Percentiles rank a stretch among this genome's conserved stretches.
Evolutionary conservation across 2,797 vertebrate species (phyloP).

Genomic region (Valencia hispanica): DNA sequence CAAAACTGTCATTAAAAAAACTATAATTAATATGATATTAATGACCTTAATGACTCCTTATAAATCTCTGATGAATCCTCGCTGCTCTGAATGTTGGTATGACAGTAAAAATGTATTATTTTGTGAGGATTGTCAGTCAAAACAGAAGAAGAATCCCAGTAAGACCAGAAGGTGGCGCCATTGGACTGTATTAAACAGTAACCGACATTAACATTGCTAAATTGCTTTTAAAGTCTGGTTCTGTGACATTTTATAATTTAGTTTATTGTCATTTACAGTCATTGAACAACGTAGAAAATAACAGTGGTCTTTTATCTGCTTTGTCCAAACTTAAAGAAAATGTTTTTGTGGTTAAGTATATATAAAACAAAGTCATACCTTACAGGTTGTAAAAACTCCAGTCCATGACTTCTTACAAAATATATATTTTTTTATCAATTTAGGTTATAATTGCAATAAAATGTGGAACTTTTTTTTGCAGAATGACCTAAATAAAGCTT

Average conservation of each 20-base stretch:
- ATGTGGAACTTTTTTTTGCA: too few species aligned
- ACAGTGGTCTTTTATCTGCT: not conserved
- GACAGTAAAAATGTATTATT: not conserved
- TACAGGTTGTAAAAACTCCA: too few species aligned
- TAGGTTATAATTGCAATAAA: not conserved
- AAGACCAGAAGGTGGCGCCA: conserved; percentile 57
- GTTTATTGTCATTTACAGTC: not conserved
- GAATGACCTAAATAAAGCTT: not conserved
- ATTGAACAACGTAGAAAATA: not conserved
- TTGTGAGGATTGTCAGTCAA: not conserved
- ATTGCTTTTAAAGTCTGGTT: not conserved
- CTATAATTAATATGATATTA: not conserved
- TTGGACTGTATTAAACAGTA: conserved; percentile 14
- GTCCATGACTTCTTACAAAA: not conserved
- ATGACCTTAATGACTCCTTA: not conserved
- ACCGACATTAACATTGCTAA: not conserved
- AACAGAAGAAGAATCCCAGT: conserved; percentile 3
- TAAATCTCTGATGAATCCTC: not conserved
- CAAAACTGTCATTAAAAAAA: not conserved
- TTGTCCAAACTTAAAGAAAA: not conserved
- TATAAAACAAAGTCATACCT: too few species aligned
- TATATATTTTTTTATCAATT: not conserved
- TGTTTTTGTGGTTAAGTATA: not conserved
- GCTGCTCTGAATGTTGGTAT: not conserved
- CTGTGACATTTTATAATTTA: not conserved